A percentile compares a stretch with the other conserved stretches of the same genome.
These are phyloP conservation scores for Limenitis camilla DNA, from an alignment of 2,888 invertebrate species.

Conservation along the genomic window DNA sequence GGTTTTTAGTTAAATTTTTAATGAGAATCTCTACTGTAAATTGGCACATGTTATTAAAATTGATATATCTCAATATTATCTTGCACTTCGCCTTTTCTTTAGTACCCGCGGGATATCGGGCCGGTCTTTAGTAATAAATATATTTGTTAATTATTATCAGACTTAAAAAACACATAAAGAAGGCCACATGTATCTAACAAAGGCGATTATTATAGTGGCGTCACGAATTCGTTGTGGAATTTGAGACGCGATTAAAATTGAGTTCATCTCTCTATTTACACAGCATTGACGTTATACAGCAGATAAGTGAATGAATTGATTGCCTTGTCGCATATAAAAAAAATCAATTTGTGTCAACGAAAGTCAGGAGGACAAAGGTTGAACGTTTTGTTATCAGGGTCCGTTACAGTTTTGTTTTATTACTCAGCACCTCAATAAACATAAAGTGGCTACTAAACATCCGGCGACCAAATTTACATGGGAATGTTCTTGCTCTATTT, in stretches of 20 bases:
- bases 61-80: too few relatives aligned
- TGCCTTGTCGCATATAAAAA: constrained; percentile 50
- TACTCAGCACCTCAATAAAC: constrained; percentile 27
- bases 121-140: too few relatives aligned
- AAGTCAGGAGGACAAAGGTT: constrained; percentile 39
- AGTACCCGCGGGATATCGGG: too few relatives aligned
- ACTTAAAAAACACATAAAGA: neutral
- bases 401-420: constrained; percentile 30
- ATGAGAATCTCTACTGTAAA: too few relatives aligned
- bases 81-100: too few relatives aligned
- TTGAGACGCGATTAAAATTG: constrained; percentile 23
- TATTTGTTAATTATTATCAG: neutral
- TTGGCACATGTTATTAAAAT: too few relatives aligned
- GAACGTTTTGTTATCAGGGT: constrained; percentile 41
- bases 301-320: constrained; percentile 54
- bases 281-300: constrained; percentile 47
- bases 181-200: constrained; percentile 4
- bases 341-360: constrained; percentile 67
- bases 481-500: neutral
- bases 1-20: too few relatives aligned
- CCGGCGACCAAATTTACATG: constrained; percentile 17
- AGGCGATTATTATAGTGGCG: constrained; percentile 11
- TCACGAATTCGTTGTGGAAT: constrained; percentile 20
- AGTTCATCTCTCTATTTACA: constrained; percentile 23
- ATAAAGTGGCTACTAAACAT: constrained; percentile 26